These are phyloP conservation scores for Drymonia ruficornis DNA, from an alignment of 2,888 invertebrate genomes.

Conservation along the genomic window DNA sequence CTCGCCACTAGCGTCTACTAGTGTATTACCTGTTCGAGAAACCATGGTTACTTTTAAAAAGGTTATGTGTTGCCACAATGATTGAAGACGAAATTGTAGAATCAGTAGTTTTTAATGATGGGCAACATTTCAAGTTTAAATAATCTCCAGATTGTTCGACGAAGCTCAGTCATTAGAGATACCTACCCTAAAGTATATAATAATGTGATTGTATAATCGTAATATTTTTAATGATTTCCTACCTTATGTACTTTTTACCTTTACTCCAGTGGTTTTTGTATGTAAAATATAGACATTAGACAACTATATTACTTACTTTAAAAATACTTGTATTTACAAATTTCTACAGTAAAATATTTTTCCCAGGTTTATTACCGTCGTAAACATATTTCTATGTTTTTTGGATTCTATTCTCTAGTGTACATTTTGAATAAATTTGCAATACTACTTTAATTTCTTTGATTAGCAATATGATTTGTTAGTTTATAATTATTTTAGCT, in stretches of 20 bases:
- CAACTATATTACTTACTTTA: neutral
- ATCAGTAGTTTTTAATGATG: no score
- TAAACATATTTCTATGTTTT: neutral
- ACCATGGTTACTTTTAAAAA: no score
- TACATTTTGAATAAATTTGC: conserved; percentile 1
- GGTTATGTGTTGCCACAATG: no score
- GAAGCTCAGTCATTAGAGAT: conserved; percentile 41
- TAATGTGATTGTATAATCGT: conserved; percentile 35
- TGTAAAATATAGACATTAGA: neutral
- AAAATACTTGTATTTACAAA: no score
- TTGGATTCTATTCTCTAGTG: neutral
- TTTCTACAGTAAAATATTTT: no score
- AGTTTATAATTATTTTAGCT: conserved; percentile 5
- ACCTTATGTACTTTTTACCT: conserved; percentile 18
- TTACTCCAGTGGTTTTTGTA: neutral
- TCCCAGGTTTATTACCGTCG: neutral
- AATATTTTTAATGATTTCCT: conserved; percentile 28
- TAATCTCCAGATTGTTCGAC: conserved; percentile 36
- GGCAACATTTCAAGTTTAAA: neutral
- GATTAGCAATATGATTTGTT: conserved; percentile 3
- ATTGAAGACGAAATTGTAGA: no score
- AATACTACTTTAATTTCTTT: conserved; percentile 1
- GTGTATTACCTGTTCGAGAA: no score
- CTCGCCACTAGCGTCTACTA: no score
- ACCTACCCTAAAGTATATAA: conserved; percentile 24